Conservation (phyloP, 2,888 invertebrate genomes). For the Eurytoma californica region DNA sequence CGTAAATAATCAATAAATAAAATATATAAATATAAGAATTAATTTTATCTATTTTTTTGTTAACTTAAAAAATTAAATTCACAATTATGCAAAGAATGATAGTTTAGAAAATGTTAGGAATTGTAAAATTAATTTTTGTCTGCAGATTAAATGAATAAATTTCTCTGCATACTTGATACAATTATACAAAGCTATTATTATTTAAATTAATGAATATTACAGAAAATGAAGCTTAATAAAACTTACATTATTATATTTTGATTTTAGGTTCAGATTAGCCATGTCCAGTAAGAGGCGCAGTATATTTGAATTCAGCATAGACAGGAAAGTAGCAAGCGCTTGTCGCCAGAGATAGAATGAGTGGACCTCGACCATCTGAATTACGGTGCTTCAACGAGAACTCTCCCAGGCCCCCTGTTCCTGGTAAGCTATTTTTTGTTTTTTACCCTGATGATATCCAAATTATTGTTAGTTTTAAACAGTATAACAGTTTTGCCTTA, state of each 20-base stretch:
- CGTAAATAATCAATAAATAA: no score
- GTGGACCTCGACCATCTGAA: constrained; percentile 73
- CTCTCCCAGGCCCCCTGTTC: constrained; percentile 90
- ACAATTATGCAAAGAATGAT: no score
- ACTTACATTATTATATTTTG: constrained; percentile 49
- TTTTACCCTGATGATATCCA: no score
- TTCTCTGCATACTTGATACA: no score
- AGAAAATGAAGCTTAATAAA: neutral
- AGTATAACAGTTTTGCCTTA: no score
- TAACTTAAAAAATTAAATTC: no score
- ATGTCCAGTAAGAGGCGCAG: constrained; percentile 74
- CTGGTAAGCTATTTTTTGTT: constrained; percentile 80
- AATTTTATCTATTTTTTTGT: neutral
- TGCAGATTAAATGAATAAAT: no score
- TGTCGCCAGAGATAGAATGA: constrained; percentile 74
- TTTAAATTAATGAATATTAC: neutral
- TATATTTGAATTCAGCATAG: constrained; percentile 72
- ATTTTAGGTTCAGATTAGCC: constrained; percentile 73
- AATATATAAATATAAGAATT: neutral
- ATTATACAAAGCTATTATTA: no score
- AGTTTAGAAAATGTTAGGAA: no score
- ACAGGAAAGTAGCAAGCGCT: constrained; percentile 71
- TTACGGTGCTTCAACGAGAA: constrained; percentile 78
- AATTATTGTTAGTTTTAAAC: no score
- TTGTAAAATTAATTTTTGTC: no score